Conservation (phyloP, 2,797 vertebrate genomes). For the Gambelia wislizenii region DNA sequence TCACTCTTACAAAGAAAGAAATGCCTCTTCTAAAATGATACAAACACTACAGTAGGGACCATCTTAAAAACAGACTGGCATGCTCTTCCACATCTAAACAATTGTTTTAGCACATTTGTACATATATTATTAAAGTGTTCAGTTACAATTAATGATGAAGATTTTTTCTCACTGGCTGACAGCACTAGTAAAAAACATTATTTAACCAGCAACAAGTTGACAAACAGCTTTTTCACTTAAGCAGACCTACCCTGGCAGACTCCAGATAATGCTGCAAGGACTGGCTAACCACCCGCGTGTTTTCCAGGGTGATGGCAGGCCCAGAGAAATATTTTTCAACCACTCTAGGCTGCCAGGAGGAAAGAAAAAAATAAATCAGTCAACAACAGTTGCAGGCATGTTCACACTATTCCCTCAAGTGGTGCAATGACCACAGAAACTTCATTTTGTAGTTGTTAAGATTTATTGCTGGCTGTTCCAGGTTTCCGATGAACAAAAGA, state of each 20-base stretch:
- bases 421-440: background rate
- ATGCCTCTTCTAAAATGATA: background rate
- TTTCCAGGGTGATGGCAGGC: slow-evolving; percentile 96
- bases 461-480: background rate
- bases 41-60: no score
- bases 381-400: fast-evolving
- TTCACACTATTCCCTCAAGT: background rate
- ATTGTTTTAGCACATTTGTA: background rate
- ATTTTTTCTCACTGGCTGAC: background rate
- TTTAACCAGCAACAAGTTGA: background rate
- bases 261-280: slow-evolving; percentile 98
- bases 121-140: no score
- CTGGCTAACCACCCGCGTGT: slow-evolving; percentile 96
- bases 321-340: slow-evolving; percentile 99
- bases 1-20: no score
- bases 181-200: background rate
- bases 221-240: background rate
- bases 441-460: background rate
- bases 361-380: slow-evolving; percentile 49
- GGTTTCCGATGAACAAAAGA: no score
- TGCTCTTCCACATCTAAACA: background rate
- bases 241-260: slow-evolving; percentile 88
- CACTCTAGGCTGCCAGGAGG: slow-evolving; percentile 87
- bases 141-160: background rate
- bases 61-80: background rate